phyloP scores from a whole-genome alignment of 2,797 vertebrate genomes.

The Heteromormyrus szaboi region DNA sequence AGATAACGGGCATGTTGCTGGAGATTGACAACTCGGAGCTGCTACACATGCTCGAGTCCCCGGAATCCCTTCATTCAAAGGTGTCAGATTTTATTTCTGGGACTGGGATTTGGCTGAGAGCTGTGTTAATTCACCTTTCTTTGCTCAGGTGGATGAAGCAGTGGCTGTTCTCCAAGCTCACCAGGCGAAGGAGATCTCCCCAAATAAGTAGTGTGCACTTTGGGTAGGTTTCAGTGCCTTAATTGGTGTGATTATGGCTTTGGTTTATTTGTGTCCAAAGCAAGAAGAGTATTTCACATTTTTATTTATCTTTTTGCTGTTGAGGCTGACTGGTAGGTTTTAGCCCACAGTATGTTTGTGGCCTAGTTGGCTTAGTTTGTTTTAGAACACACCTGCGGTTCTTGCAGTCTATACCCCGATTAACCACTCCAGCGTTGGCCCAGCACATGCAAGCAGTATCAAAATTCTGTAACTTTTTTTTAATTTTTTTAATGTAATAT shows the following conservation, averaged over 20 bases:
- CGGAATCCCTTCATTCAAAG: slow-evolving; percentile 82
- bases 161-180: slow-evolving; percentile 85
- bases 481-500: not conserved
- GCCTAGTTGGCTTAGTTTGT: not conserved
- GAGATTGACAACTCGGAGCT: slow-evolving; percentile 95
- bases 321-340: not conserved
- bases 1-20: slow-evolving; percentile 96
- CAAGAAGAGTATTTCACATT: not conserved
- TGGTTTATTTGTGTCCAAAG: not conserved
- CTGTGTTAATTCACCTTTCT: not conserved
- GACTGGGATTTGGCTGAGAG: not conserved
- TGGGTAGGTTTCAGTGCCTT: slow-evolving; percentile 38
- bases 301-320: not conserved
- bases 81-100: slow-evolving; percentile 42
- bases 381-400: not conserved
- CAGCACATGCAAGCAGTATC: not conserved
- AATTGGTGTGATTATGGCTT: not conserved
- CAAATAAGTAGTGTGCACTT: slow-evolving; percentile 54
- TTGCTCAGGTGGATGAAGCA: slow-evolving; percentile 79
- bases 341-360: not conserved
- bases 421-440: not conserved
- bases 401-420: not conserved
- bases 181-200: slow-evolving; percentile 61
- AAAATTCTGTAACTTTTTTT: not conserved
- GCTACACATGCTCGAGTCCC: slow-evolving; percentile 87